These are phyloP conservation scores for Chaenodraco wilsoni DNA, from an alignment of 2,797 vertebrate genomes.

Conservation along the genomic window DNA sequence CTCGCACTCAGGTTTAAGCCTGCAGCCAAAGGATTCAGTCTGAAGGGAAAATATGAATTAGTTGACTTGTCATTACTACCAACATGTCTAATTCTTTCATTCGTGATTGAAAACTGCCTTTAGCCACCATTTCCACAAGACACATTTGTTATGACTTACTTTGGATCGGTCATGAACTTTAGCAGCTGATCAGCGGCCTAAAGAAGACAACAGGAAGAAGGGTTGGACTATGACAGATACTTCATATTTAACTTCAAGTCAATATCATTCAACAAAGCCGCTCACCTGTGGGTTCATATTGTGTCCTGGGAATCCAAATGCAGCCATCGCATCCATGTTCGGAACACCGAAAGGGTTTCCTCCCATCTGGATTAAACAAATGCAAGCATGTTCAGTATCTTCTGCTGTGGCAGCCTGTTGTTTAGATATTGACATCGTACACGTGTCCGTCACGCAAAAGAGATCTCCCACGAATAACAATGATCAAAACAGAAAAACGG, in stretches of 20 bases:
- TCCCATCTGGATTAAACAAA: slow-evolving; percentile 85
- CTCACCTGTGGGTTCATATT: slow-evolving; percentile 93
- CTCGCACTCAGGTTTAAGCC: slow-evolving; percentile 90
- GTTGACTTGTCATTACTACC: neutral
- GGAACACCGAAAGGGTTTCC: slow-evolving; percentile 92
- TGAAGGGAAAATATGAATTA: slow-evolving; percentile 62
- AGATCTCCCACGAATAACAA: neutral
- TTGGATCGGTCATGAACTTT: slow-evolving; percentile 98
- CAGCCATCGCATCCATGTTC: slow-evolving; percentile 92
- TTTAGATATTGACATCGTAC: neutral
- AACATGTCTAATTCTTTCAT: neutral
- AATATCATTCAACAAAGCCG: neutral
- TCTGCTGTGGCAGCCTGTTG: neutral
- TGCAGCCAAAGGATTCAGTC: slow-evolving; percentile 94
- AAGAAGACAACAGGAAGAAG: neutral
- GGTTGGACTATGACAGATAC: too few relatives aligned
- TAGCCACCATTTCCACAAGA: neutral
- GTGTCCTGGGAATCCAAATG: slow-evolving; percentile 92
- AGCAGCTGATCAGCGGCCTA: slow-evolving; percentile 92
- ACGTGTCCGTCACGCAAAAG: neutral
- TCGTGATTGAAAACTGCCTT: neutral
- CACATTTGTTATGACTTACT: slow-evolving; percentile 84
- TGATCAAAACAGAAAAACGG: neutral
- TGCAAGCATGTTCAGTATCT: neutral
- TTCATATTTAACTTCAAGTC: neutral